Base-by-base conservation (phyloP, 2,888 invertebrate genomes). In the Ctenicera cuprea region DNA sequence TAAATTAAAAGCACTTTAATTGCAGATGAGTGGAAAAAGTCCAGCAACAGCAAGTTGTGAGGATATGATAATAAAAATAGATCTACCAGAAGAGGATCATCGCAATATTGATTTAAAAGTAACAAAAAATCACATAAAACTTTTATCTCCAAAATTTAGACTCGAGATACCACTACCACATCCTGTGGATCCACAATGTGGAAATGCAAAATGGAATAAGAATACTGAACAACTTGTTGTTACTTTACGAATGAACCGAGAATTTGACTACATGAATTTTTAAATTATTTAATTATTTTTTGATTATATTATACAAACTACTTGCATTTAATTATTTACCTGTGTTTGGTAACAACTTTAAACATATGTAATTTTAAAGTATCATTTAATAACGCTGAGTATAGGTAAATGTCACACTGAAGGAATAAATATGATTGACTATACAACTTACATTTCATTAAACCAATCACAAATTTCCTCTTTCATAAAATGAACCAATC, bases 231-330 rank as follows among this genome's bases (percentile, higher is more conserved):
- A 90, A 50, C 88, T 97, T 71, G 89, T 90, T 66, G 88, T 97
- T 52, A 94, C 93, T 5, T 87, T 97, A 61, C 90, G 90, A 74
- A 89, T 97, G 86, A 89, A 90, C 73, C 90, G 97, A 70, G 97
- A 97, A 85, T 91, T 94, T 79, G 97, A 97, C 88, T 93, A 90
- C 85, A 88, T 97, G 63, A 97, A 97, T 88, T 97, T 97, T 88
- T 97, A 90, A 89, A 26, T 61, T 63, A 52, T 52, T 12, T n/a
- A 41, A 12, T 3, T 41, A 41, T 5, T 3, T 41, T 12, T 2
- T 41, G 41, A 11, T 12, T 8, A 41, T 11, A 4, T 26, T 26
- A 2, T 9, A 33, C 9, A 33, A 33, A 33, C 9, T 8, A 9
- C 4, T n/a, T 8, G 8, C 1, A 43, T 14, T 14, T 43, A 43